phyloP scores from a whole-genome alignment of 2,888 invertebrate species.

The Drosophila melanosoma region DNA sequence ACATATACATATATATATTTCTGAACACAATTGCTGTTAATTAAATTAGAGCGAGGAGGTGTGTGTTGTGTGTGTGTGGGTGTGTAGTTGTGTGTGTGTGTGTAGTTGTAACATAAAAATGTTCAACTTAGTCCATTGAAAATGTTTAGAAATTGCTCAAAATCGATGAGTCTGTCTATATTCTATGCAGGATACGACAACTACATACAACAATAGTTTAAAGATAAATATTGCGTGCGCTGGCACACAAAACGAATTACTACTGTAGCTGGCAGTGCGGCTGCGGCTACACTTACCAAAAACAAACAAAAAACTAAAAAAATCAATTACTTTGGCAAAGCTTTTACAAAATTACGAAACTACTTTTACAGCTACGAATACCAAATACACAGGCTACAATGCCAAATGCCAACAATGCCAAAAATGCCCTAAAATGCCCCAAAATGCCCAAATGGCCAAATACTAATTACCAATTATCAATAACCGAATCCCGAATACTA shows the following conservation, averaged over 20 bases:
- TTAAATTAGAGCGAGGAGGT: conserved; percentile 24
- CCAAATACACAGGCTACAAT: conserved; percentile 39
- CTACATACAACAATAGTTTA: conserved; percentile 45
- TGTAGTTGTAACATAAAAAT: conserved; percentile 59
- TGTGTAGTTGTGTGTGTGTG: neutral
- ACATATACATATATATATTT: conserved; percentile 24
- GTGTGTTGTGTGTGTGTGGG: conserved; percentile 3
- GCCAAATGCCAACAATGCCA: conserved; percentile 21
- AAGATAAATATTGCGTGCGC: conserved; percentile 23
- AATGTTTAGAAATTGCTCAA: conserved; percentile 57
- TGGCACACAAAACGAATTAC: conserved; percentile 49
- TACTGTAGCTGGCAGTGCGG: conserved; percentile 50
- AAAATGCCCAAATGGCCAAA: conserved; percentile 34
- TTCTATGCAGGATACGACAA: conserved; percentile 47
- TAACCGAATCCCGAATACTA: conserved; percentile 34
- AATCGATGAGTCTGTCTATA: conserved; percentile 55
- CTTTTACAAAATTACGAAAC: conserved; percentile 78
- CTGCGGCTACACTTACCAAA: conserved; percentile 40
- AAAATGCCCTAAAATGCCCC: conserved; percentile 10
- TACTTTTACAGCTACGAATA: conserved; percentile 71
- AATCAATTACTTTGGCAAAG: conserved; percentile 58
- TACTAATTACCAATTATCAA: conserved; percentile 22
- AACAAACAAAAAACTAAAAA: conserved; percentile 11
- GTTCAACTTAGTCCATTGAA: conserved; percentile 77
- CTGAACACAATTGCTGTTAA: conserved; percentile 65